These are phyloP conservation scores for Drosophila cardini DNA, from an alignment of 1,140 invertebrate genomes.

Conservation along the genomic window DNA sequence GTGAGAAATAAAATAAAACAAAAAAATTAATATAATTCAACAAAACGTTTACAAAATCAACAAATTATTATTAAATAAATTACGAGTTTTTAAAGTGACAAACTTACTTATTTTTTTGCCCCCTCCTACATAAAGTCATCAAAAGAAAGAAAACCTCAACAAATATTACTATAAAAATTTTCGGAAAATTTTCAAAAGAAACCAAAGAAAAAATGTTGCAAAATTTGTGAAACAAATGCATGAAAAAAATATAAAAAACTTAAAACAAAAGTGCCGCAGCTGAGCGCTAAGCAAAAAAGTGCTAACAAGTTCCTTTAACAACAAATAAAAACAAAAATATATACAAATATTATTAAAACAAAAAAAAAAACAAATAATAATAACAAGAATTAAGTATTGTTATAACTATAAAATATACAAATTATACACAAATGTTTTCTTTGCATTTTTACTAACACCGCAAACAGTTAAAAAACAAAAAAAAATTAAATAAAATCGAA, in stretches of 20 bases:
- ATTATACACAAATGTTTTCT: slow-evolving; percentile 67
- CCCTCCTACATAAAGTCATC: slow-evolving; percentile 3
- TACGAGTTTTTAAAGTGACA: slow-evolving; percentile 49
- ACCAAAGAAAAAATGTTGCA: slow-evolving; percentile 31
- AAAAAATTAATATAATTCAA: too few relatives aligned
- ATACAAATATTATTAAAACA: slow-evolving; percentile 16
- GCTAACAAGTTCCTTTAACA: slow-evolving; percentile 77
- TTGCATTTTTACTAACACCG: slow-evolving; percentile 62
- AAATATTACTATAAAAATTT: slow-evolving; percentile 39
- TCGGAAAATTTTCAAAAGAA: slow-evolving; percentile 41
- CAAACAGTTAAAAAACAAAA: slow-evolving; percentile 17
- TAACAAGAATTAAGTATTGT: slow-evolving; percentile 47
- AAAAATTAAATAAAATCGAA: slow-evolving; percentile 18
- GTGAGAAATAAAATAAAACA: slow-evolving; percentile 20
- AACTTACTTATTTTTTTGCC: slow-evolving; percentile 50
- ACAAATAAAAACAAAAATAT: slow-evolving; percentile 41
- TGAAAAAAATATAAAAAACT: slow-evolving; percentile 43
- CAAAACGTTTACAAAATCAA: slow-evolving; percentile 6
- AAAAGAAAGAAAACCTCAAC: slow-evolving; percentile 17
- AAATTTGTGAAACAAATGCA: slow-evolving; percentile 49
- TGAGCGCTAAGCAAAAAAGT: slow-evolving; percentile 64
- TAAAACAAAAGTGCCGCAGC: slow-evolving; percentile 74
- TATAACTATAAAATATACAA: slow-evolving; percentile 74
- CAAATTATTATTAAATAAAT: slow-evolving; percentile 10
- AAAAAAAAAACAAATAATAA: slow-evolving; percentile 15